Evolutionary conservation across 2,113 vertebrate genomes (phyloP).

Genomic region (Cyanoramphus novaezelandiae): DNA sequence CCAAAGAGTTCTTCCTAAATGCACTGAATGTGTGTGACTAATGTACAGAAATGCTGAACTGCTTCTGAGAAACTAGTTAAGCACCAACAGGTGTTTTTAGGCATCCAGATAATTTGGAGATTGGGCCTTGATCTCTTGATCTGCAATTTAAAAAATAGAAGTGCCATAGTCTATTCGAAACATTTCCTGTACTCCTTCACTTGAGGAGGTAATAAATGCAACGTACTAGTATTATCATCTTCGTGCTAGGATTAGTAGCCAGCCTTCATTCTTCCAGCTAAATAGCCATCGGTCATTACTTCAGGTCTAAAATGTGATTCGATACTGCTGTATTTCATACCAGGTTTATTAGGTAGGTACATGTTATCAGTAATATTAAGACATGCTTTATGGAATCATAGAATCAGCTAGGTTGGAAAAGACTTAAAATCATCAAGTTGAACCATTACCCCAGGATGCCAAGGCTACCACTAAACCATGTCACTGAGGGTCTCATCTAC

Average conservation of each 20-base stretch:
- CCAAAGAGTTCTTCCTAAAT: not conserved
- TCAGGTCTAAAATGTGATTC: not conserved
- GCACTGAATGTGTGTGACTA: not conserved
- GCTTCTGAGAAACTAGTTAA: not conserved
- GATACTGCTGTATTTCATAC: not conserved
- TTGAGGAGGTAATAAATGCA: not conserved
- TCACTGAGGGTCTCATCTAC: not conserved
- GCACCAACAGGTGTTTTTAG: not conserved
- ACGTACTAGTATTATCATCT: not conserved
- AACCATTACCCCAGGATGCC: not conserved
- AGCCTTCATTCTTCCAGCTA: not conserved
- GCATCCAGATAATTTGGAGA: not conserved
- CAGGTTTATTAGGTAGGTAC: not conserved
- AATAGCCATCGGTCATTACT: not conserved
- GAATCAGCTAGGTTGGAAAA: not conserved
- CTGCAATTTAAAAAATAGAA: not conserved
- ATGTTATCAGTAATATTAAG: not conserved
- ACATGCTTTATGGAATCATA: not conserved
- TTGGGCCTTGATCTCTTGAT: not conserved
- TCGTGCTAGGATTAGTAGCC: not conserved
- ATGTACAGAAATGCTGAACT: not conserved
- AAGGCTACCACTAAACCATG: not conserved
- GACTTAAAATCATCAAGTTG: not conserved
- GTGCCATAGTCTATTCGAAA: not conserved
- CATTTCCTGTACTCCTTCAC: not conserved